Evolutionary conservation across 1,140 invertebrate genomes (phyloP), one percentile per base, ranked within the genome.

Genomic region (Monochamus saltuarius): DNA sequence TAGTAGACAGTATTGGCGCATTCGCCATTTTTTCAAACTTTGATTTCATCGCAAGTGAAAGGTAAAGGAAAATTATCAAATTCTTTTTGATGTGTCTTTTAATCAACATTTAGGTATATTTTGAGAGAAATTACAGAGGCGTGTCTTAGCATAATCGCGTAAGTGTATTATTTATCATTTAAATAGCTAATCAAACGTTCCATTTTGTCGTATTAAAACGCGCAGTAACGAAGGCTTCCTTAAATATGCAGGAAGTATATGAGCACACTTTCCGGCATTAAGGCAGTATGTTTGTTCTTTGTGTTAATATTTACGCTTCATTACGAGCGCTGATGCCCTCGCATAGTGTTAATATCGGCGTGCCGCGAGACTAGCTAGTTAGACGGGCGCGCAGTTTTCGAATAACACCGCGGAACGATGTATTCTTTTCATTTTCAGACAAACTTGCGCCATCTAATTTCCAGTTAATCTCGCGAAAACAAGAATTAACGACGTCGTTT

Each of bases 401-500:
- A 71, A 73, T 73, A 73, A 73, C 70, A 71, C 66, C 62, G 60
- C 70, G 61, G 59, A 69, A 73, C 69, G 69, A 73, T 70, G 66
- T 68, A 70, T 73, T 68, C 71, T 73, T 71, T 73, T 73, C 69
- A 71, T 73, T 70, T 71, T 58, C 66, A 68, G 68, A 71, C 72
- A 73, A 74, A 74, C 69, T 73, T 73, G 58, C 73, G 70, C 69
- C 73, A 74, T 75, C 73, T 76, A 76, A 75, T 76, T 75, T 75
- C 71, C 71, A 74, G 72, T 76, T 76, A 76, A 76, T 75, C 75
- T 74, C 70, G 62, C 62, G 67, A 68, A 75, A 75, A 76, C 73
- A 73, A 75, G 73, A 76, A 76, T 74, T 73, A 76, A 74, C 73
- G 73, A 67, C 72, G 72, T 69, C 71, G 69, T 76, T 76, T 72